Conservation (phyloP, 2,888 invertebrate species). For the Physocephala rufipes region DNA sequence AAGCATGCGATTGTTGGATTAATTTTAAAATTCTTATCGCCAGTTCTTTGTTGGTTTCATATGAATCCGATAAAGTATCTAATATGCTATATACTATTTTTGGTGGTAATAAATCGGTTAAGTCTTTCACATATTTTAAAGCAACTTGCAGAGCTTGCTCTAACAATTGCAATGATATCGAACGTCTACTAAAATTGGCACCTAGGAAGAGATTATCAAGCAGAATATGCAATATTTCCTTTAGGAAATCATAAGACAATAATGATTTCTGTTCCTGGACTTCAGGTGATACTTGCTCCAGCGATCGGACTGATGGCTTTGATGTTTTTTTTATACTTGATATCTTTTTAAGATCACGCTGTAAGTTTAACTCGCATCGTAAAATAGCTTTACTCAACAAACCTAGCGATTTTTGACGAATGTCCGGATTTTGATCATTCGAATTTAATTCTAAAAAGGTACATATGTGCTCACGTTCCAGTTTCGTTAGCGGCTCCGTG, state of each 20-base stretch:
- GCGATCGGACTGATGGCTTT: too few relatives aligned
- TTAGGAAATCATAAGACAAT: constrained; percentile 67
- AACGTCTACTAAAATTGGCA: constrained; percentile 72
- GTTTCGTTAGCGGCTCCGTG: constrained; percentile 72
- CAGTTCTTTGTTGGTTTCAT: constrained; percentile 78
- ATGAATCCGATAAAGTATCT: constrained; percentile 75
- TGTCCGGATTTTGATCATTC: constrained; percentile 74
- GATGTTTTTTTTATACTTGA: too few relatives aligned
- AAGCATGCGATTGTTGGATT: constrained; percentile 47
- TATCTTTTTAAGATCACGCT: constrained; percentile 47
- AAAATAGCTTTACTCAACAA: constrained; percentile 73
- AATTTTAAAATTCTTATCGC: constrained; percentile 70
- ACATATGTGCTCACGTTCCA: constrained; percentile 73
- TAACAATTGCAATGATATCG: constrained; percentile 70
- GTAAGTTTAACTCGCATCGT: constrained; percentile 68
- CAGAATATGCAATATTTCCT: constrained; percentile 67
- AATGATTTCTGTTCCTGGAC: constrained; percentile 26
- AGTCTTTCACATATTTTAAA: constrained; percentile 45
- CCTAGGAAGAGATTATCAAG: constrained; percentile 70
- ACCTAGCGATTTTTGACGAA: constrained; percentile 71
- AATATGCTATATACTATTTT: constrained; percentile 54
- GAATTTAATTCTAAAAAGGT: constrained; percentile 75
- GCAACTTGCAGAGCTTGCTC: constrained; percentile 58
- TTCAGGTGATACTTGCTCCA: background rate
- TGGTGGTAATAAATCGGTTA: constrained; percentile 60